phyloP scores from a whole-genome alignment of 2,888 invertebrate species.

The Protophormia terraenovae region DNA sequence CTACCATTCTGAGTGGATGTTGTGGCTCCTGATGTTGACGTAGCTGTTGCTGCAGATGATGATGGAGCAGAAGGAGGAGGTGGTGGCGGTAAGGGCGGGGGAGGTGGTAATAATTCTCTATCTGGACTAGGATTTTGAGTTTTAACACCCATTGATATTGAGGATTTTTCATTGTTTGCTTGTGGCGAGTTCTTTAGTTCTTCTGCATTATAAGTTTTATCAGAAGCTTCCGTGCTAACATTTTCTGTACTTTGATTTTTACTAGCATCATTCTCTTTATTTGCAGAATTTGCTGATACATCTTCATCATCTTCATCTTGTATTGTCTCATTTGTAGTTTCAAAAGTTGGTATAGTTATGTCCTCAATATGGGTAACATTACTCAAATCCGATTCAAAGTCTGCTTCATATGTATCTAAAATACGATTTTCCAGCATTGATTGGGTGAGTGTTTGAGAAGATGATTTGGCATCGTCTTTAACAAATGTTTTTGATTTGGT shows the following conservation, averaged over 20 bases:
- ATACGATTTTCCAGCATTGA: slow-evolving; percentile 47
- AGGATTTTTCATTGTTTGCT: not conserved
- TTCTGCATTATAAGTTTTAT: slow-evolving; percentile 51
- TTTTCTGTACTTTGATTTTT: slow-evolving; percentile 28
- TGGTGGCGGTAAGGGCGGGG: slow-evolving; percentile 60
- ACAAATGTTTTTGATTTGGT: slow-evolving; percentile 48
- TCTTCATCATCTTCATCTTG: slow-evolving; percentile 49
- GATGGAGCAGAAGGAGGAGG: slow-evolving; percentile 42
- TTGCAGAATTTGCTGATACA: not conserved
- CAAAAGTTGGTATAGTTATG: slow-evolving; percentile 74
- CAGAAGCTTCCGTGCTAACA: not conserved
- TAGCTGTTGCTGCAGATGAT: slow-evolving; percentile 4
- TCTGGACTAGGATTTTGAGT: slow-evolving; percentile 21
- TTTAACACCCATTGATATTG: slow-evolving; percentile 1
- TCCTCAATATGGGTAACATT: slow-evolving; percentile 75
- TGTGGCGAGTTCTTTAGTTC: not conserved
- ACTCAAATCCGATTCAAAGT: slow-evolving; percentile 68
- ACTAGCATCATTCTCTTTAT: slow-evolving; percentile 40
- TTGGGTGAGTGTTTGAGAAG: slow-evolving; percentile 19
- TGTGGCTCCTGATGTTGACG: not conserved
- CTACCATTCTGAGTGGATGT: slow-evolving; percentile 21
- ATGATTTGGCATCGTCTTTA: not conserved
- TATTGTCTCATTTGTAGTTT: slow-evolving; percentile 70
- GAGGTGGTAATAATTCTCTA: slow-evolving; percentile 54
- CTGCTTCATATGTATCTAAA: slow-evolving; percentile 69